A percentile compares a stretch with the other conserved stretches of the same genome.
Conservation (phyloP, 2,797 vertebrate genomes). For the Hybognathus amarus region DNA sequence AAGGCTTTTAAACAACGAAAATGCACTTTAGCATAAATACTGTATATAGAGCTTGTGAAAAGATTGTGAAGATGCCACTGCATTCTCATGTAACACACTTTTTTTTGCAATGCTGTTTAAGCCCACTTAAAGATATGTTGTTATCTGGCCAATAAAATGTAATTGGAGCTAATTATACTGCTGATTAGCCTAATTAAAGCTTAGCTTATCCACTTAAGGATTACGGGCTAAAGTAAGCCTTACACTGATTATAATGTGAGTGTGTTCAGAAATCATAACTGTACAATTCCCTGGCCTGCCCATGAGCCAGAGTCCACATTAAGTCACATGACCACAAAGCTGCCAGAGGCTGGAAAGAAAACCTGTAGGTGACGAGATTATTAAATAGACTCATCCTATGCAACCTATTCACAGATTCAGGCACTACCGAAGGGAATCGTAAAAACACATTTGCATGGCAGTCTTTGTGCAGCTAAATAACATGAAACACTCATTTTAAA, state of each 20-base stretch:
- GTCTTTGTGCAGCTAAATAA: constrained; percentile 11
- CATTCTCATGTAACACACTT: constrained; percentile 58
- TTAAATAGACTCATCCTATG: constrained; percentile 45
- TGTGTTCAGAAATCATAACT: constrained; percentile 54
- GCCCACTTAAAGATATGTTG: constrained; percentile 69
- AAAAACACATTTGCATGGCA: constrained; percentile 33
- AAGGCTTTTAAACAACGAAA: constrained; percentile 33
- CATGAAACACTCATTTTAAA: not conserved
- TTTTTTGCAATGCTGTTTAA: constrained; percentile 63
- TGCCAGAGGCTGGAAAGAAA: constrained; percentile 29
- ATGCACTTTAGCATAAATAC: constrained; percentile 2
- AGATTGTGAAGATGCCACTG: constrained; percentile 55
- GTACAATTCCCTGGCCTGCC: constrained; percentile 52
- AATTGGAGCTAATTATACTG: constrained; percentile 67
- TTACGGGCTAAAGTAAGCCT: constrained; percentile 72
- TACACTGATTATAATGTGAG: constrained; percentile 68
- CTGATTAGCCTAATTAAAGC: constrained; percentile 78
- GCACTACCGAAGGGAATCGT: constrained; percentile 11
- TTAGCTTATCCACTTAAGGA: constrained; percentile 71
- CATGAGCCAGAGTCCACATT: constrained; percentile 52
- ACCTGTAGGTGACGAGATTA: constrained; percentile 22
- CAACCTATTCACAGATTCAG: constrained; percentile 23
- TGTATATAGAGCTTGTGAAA: not conserved
- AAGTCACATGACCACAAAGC: constrained; percentile 42
- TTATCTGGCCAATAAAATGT: constrained; percentile 69